Evolutionary conservation across 1,140 invertebrate species (phyloP).

Genomic region (Penaeus japonicus): DNA sequence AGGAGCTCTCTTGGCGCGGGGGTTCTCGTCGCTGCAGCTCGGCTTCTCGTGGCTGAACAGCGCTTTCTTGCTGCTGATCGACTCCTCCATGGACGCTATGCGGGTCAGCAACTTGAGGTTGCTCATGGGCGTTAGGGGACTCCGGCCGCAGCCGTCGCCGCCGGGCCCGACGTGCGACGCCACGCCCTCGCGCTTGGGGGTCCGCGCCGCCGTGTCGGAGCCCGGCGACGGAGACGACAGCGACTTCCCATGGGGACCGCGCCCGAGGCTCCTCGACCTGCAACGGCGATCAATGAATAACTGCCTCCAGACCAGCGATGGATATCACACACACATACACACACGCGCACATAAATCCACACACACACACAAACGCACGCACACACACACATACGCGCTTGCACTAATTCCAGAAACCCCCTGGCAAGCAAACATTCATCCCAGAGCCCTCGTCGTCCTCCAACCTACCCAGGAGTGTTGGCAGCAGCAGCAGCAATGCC

Average conservation of each 20-base stretch:
- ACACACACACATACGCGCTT: too few species aligned
- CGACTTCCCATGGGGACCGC: slow-evolving; percentile 4
- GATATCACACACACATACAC: too few species aligned
- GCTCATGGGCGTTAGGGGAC: slow-evolving; percentile 42
- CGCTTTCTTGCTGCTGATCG: slow-evolving; percentile 42
- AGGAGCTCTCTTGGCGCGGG: background rate
- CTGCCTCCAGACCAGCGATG: too few species aligned
- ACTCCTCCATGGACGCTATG: slow-evolving; percentile 52
- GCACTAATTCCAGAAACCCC: too few species aligned
- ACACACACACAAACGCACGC: too few species aligned
- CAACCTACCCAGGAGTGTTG: background rate
- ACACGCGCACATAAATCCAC: too few species aligned
- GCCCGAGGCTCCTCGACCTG: background rate
- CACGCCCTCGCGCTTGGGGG: background rate
- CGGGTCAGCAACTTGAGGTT: slow-evolving; percentile 50
- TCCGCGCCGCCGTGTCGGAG: background rate
- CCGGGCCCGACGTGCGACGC: background rate
- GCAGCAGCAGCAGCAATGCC: background rate
- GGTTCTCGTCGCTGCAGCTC: background rate
- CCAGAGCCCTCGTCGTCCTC: background rate
- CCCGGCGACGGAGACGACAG: background rate
- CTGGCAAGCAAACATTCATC: background rate
- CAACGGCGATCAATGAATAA: too few species aligned
- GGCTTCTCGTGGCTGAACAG: slow-evolving; percentile 14
- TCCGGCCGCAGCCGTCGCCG: background rate